These are phyloP conservation scores for Oegoconia quadripuncta DNA, from an alignment of 2,888 invertebrate species.

Conservation along the genomic window DNA sequence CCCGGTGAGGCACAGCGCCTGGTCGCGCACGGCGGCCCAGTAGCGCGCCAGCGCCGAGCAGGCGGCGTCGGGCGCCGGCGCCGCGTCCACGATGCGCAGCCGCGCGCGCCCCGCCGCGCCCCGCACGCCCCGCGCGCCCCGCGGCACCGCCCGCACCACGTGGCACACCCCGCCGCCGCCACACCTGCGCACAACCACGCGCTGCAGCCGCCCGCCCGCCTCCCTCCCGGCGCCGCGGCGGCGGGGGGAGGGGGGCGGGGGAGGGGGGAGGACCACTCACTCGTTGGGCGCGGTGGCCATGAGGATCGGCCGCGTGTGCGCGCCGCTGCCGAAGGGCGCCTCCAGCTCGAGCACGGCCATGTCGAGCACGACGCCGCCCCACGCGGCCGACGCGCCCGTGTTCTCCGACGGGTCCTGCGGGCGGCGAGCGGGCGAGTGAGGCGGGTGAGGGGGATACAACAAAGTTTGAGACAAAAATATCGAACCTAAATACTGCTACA, in stretches of 20 bases:
- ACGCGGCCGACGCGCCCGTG: slow-evolving; percentile 19
- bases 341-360: slow-evolving; percentile 54
- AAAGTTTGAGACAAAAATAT: too few relatives aligned
- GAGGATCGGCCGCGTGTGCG: slow-evolving; percentile 44
- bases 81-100: slow-evolving; percentile 26
- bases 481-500: too few relatives aligned
- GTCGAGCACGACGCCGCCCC: slow-evolving; percentile 27
- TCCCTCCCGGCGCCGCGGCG: slow-evolving; percentile 29
- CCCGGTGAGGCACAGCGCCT: slow-evolving; percentile 46
- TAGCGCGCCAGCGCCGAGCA: slow-evolving; percentile 35
- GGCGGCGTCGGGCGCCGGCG: slow-evolving; percentile 16
- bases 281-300: slow-evolving; percentile 39
- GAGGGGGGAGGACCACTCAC: slow-evolving; percentile 19
- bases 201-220: slow-evolving; percentile 7
- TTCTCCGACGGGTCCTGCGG: slow-evolving; percentile 10
- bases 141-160: slow-evolving; percentile 25
- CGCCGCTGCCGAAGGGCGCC: slow-evolving; percentile 37
- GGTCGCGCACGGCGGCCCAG: slow-evolving; percentile 35
- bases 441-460: slow-evolving; percentile 6
- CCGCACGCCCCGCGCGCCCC: slow-evolving; percentile 26
- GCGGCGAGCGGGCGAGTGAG: slow-evolving; percentile 10
- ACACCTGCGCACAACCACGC: too few relatives aligned
- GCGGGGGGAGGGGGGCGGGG: slow-evolving; percentile 20
- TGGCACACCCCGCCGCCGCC: slow-evolving; percentile 20
- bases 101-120: slow-evolving; percentile 22